Evolutionary conservation across 2,888 invertebrate genomes (phyloP).

Genomic region (Hyles lineata): DNA sequence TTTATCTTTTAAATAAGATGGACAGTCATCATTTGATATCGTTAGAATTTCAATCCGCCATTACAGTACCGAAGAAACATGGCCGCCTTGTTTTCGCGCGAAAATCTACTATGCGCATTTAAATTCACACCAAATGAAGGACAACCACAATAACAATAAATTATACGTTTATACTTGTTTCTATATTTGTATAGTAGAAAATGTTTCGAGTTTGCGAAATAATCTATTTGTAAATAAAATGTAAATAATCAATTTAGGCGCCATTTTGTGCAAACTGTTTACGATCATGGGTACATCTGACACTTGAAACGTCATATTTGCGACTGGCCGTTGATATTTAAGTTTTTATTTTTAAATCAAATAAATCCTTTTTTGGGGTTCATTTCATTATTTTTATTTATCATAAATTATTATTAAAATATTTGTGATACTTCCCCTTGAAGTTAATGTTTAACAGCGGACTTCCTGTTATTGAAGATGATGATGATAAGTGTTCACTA

Average conservation of each 20-base stretch:
- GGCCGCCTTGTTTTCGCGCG: conserved; percentile 30
- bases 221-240: neutral
- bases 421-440: too few relatives aligned
- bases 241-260: neutral
- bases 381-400: too few relatives aligned
- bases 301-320: neutral
- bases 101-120: conserved; percentile 28
- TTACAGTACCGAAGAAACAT: conserved; percentile 19
- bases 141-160: conserved; percentile 27
- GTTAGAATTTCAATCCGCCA: neutral
- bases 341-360: neutral
- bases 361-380: neutral
- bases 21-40: neutral
- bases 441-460: too few relatives aligned
- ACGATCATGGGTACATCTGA: neutral
- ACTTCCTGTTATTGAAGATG: too few relatives aligned
- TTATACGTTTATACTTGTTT: conserved; percentile 15
- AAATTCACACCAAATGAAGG: conserved; percentile 29
- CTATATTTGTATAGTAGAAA: conserved; percentile 7
- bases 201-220: conserved; percentile 15
- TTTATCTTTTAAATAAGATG: neutral
- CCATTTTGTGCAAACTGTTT: neutral
- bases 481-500: too few relatives aligned
- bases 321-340: neutral
- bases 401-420: too few relatives aligned